These are phyloP conservation scores for Tribolium freemani DNA, from an alignment of 2,888 invertebrate genomes.

Conservation along the genomic window DNA sequence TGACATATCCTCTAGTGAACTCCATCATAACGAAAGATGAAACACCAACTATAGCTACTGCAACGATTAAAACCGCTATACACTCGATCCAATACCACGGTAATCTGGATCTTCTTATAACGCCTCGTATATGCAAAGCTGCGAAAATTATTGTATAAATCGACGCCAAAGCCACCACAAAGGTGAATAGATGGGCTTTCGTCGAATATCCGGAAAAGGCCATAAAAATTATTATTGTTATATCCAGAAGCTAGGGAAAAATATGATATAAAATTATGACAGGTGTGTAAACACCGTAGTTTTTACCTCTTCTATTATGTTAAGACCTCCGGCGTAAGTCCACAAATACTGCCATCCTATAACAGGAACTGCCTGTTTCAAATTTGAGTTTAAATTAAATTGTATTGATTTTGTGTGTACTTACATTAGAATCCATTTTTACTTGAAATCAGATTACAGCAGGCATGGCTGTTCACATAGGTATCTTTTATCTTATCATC, in stretches of 20 bases:
- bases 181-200: slow-evolving; percentile 5
- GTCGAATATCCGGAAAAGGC: slow-evolving; percentile 14
- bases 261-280: background rate
- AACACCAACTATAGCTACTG: slow-evolving; percentile 21
- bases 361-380: background rate
- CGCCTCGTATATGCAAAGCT: slow-evolving; percentile 25
- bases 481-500: background rate
- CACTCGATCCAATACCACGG: slow-evolving; percentile 45
- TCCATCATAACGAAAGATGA: slow-evolving; percentile 43
- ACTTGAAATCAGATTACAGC: background rate
- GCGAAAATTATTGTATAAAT: slow-evolving; percentile 26
- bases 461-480: background rate
- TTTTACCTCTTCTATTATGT: slow-evolving; percentile 44
- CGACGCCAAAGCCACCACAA: slow-evolving; percentile 1
- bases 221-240: slow-evolving; percentile 28
- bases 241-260: slow-evolving; percentile 29
- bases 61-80: slow-evolving; percentile 22
- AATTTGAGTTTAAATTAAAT: background rate
- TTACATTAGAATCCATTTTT: slow-evolving; percentile 19
- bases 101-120: slow-evolving; percentile 26
- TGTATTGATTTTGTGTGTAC: background rate
- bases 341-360: slow-evolving; percentile 27
- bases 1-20: slow-evolving; percentile 50
- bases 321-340: slow-evolving; percentile 44
- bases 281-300: background rate